Evolutionary conservation across 2,113 vertebrate species (phyloP).

Genomic region (Todiramphus chloris): DNA sequence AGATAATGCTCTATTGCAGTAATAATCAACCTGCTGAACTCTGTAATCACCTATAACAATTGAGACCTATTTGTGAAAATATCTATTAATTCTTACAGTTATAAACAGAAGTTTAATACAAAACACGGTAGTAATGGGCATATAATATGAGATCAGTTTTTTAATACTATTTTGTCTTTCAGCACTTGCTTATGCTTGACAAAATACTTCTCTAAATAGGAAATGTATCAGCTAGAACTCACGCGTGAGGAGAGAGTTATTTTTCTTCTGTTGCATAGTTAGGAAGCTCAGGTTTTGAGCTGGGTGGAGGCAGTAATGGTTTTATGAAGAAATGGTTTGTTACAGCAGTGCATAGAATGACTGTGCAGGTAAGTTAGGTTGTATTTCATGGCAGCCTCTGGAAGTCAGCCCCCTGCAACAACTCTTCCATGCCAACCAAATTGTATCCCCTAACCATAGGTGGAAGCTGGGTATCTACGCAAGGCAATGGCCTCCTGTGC

Average conservation of each 20-base stretch:
- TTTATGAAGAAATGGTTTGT: neutral
- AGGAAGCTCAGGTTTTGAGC: neutral
- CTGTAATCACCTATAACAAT: neutral
- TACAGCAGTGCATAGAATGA: neutral
- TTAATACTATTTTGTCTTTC: neutral
- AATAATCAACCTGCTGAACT: conserved; percentile 14
- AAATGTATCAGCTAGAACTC: neutral
- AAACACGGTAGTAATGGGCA: neutral
- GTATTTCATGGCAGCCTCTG: neutral
- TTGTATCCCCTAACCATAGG: fast-evolving
- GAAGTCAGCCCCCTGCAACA: neutral
- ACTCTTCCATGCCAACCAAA: neutral
- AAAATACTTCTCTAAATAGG: neutral
- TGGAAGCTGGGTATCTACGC: neutral
- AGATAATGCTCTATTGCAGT: neutral
- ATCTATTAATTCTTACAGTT: conserved; percentile 1
- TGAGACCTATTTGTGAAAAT: conserved; percentile 20
- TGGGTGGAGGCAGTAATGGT: neutral
- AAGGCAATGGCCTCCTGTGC: neutral
- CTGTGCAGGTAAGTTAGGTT: neutral
- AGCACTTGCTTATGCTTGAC: neutral
- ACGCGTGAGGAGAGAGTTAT: neutral
- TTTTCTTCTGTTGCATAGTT: neutral
- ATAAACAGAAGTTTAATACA: neutral
- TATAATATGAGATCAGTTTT: neutral